Evolutionary conservation across 2,113 vertebrate genomes (phyloP).

Genomic region (Xenus cinereus): DNA sequence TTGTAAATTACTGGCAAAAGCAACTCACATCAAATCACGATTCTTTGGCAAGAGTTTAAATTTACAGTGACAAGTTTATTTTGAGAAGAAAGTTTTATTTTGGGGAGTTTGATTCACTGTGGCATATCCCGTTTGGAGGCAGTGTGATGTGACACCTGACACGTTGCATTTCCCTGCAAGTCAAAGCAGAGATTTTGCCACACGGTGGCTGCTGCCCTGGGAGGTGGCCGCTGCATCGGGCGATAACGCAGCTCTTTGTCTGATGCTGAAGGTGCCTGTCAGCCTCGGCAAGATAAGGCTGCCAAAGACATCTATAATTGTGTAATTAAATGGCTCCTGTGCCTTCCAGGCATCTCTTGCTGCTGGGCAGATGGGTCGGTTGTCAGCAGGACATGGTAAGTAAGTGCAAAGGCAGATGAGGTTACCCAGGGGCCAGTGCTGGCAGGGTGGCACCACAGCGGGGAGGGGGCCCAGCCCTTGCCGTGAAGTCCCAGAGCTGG

Average conservation of each 20-base stretch:
- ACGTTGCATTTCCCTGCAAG: not conserved
- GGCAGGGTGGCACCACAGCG: rapidly evolving
- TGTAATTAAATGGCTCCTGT: slow-evolving; percentile 33
- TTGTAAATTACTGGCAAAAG: not conserved
- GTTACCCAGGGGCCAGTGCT: rapidly evolving
- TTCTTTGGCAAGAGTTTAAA: not conserved
- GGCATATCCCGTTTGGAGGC: not conserved
- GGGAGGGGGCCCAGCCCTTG: not conserved
- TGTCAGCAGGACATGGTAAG: not conserved
- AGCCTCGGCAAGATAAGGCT: slow-evolving; percentile 22
- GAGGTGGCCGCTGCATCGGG: not conserved
- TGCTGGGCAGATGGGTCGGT: not conserved
- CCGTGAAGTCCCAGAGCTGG: rapidly evolving
- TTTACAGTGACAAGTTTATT: slow-evolving; percentile 5
- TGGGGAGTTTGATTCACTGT: not conserved
- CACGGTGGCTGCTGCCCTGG: slow-evolving; percentile 10
- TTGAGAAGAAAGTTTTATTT: slow-evolving; percentile 26
- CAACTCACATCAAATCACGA: not conserved
- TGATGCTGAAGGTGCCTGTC: slow-evolving; percentile 33
- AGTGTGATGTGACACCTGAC: not conserved
- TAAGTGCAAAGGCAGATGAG: not conserved
- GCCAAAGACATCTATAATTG: slow-evolving; percentile 47
- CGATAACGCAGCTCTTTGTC: slow-evolving; percentile 44
- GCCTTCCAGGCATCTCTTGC: not conserved
- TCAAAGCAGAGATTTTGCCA: not conserved